phyloP scores from a whole-genome alignment of 2,113 vertebrate genomes.

The Dunckerocampus dactyliophorus region DNA sequence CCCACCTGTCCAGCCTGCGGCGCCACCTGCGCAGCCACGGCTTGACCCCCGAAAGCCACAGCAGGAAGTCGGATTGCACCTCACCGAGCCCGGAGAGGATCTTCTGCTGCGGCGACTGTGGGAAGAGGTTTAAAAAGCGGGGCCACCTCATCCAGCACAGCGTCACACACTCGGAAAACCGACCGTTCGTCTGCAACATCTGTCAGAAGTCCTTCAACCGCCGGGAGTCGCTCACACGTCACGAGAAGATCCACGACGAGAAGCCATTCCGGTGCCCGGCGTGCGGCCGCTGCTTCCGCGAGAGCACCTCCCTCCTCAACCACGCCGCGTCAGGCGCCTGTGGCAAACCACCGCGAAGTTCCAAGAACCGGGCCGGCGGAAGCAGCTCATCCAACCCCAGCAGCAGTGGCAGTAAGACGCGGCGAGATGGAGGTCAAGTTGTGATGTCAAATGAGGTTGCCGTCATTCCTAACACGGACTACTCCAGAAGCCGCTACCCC shows the following conservation, averaged over 20 bases:
- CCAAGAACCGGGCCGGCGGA: slow-evolving; percentile 36
- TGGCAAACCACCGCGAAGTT: slow-evolving; percentile 68
- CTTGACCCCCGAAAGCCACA: slow-evolving; percentile 58
- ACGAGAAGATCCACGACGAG: slow-evolving; percentile 87
- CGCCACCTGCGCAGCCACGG: slow-evolving; percentile 76
- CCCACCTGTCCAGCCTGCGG: slow-evolving; percentile 75
- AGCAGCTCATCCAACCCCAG: slow-evolving; percentile 20
- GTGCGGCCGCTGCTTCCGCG: slow-evolving; percentile 86
- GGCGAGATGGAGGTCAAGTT: slow-evolving; percentile 20
- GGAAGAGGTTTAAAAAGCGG: slow-evolving; percentile 88
- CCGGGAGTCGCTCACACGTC: slow-evolving; percentile 85
- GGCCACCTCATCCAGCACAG: slow-evolving; percentile 92
- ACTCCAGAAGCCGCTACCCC: slow-evolving; percentile 70
- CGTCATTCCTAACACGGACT: slow-evolving; percentile 65
- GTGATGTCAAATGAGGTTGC: slow-evolving; percentile 35
- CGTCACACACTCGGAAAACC: slow-evolving; percentile 87
- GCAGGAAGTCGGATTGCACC: slow-evolving; percentile 60
- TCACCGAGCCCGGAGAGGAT: slow-evolving; percentile 74
- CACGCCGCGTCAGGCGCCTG: slow-evolving; percentile 83
- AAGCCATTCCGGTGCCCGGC: slow-evolving; percentile 83
- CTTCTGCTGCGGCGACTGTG: slow-evolving; percentile 83
- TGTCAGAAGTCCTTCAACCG: slow-evolving; percentile 90
- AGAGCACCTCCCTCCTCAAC: slow-evolving; percentile 85
- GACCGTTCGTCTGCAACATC: slow-evolving; percentile 81
- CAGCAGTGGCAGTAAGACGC: slow-evolving; percentile 53